phyloP scores from a whole-genome alignment of 1,140 invertebrate species.

The Galleria mellonella region DNA sequence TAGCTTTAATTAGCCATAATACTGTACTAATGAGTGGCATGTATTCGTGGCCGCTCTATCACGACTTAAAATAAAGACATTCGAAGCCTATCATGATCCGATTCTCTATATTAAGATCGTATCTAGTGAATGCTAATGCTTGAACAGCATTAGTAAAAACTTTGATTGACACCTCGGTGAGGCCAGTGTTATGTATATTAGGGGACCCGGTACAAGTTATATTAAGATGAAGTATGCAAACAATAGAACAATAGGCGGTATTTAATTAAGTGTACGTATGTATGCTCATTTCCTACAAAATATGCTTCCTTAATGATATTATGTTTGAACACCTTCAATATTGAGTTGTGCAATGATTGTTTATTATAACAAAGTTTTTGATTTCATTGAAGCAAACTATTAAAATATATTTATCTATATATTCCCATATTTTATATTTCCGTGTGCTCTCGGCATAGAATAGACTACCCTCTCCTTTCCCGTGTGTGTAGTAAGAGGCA shows the following conservation, averaged over 20 bases:
- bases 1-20: too few species aligned
- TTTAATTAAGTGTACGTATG: constrained; percentile 15
- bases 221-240: constrained; percentile 18
- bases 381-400: too few species aligned
- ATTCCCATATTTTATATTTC: too few species aligned
- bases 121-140: constrained; percentile 5
- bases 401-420: too few species aligned
- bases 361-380: too few species aligned
- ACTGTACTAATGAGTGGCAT: too few species aligned
- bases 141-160: constrained; percentile 9
- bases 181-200: constrained; percentile 9
- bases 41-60: constrained; percentile 1
- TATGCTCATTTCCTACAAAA: constrained; percentile 28
- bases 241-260: constrained; percentile 31
- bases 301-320: constrained; percentile 20
- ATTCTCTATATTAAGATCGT: constrained; percentile 4
- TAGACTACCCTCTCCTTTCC: too few species aligned
- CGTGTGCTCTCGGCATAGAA: too few species aligned
- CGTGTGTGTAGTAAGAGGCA: too few species aligned
- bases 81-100: neutral
- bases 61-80: constrained; percentile 10
- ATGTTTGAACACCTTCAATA: too few species aligned
- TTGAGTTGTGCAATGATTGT: too few species aligned
- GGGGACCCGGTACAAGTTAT: too few species aligned
- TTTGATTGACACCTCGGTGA: constrained; percentile 27